Evolutionary conservation across 2,888 invertebrate genomes (phyloP).

Genomic region (Archips crataeganus): DNA sequence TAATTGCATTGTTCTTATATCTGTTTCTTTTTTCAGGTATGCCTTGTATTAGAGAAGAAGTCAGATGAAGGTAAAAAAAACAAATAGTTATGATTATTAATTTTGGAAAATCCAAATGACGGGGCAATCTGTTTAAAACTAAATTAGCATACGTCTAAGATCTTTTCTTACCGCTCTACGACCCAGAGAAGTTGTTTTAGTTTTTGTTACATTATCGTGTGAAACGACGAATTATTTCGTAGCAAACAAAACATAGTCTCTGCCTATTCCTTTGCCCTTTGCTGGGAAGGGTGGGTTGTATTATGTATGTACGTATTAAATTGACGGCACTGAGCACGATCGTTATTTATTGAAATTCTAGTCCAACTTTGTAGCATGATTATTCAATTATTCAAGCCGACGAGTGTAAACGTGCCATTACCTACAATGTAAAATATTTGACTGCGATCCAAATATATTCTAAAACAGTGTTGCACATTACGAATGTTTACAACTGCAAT

Average conservation of each 20-base stretch:
- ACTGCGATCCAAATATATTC: constrained; percentile 20
- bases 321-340: too few species aligned
- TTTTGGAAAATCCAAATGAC: background rate
- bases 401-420: background rate
- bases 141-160: too few species aligned
- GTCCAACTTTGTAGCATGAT: background rate
- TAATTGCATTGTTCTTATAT: constrained; percentile 19
- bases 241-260: too few species aligned
- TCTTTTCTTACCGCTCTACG: too few species aligned
- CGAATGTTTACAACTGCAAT: constrained; percentile 18
- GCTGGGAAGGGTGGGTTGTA: too few species aligned
- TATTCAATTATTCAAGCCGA: background rate
- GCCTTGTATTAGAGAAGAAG: background rate
- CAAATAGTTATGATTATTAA: background rate
- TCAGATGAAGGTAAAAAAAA: background rate
- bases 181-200: too few species aligned
- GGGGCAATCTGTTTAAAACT: background rate
- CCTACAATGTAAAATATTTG: constrained; percentile 18
- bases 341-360: too few species aligned
- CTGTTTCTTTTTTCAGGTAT: constrained; percentile 35
- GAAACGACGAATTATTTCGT: too few species aligned
- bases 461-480: constrained; percentile 24
- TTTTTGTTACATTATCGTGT: too few species aligned
- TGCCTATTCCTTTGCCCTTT: too few species aligned
- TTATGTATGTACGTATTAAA: too few species aligned